These are phyloP conservation scores for Penelope pileata DNA, from an alignment of 2,113 vertebrate species.

Conservation along the genomic window DNA sequence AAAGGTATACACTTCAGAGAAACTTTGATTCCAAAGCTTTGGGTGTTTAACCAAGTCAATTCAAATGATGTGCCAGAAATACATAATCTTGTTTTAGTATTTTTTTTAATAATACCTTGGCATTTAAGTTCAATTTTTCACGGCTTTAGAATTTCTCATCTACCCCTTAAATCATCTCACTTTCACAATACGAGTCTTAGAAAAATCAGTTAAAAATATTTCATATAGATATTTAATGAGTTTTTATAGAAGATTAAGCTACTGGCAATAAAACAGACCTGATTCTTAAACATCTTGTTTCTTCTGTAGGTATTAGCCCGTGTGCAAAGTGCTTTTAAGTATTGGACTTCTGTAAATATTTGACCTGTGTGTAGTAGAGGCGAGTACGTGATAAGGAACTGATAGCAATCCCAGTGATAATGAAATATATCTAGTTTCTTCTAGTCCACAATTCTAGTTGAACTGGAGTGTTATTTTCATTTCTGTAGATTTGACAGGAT, in stretches of 20 bases:
- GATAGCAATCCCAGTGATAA: not conserved
- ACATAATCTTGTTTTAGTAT: not conserved
- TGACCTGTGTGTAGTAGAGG: not conserved
- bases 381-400: not conserved
- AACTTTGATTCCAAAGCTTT: not conserved
- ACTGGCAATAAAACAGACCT: not conserved
- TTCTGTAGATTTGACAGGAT: not conserved
- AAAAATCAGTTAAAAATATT: not conserved
- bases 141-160: not conserved
- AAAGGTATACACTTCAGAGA: not conserved
- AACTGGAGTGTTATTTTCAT: not conserved
- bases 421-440: not conserved
- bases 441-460: not conserved
- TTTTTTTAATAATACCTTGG: not conserved
- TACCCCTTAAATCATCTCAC: not conserved
- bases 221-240: not conserved
- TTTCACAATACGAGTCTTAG: not conserved
- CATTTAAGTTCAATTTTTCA: not conserved
- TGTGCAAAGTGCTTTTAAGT: not conserved
- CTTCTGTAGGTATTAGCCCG: not conserved
- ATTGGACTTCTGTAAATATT: not conserved
- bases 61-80: not conserved
- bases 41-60: not conserved
- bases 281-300: not conserved
- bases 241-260: not conserved